Evolutionary conservation across 2,888 invertebrate genomes (phyloP).

Genomic region (Ectemnius lituratus): DNA sequence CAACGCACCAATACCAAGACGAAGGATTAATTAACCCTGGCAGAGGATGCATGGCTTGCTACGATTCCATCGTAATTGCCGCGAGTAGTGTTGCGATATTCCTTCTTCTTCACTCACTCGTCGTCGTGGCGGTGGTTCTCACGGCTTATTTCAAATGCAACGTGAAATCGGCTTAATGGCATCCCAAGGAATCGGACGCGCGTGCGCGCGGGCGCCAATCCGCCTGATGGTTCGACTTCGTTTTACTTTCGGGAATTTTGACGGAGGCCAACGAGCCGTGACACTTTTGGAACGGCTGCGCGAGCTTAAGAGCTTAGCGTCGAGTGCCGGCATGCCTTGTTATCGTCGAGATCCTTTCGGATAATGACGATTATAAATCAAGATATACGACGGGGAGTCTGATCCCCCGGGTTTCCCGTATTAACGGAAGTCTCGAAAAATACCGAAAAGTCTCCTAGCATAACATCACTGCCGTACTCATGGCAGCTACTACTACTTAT

Average conservation of each 20-base stretch:
- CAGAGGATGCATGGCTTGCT: constrained; percentile 24
- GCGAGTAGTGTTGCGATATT: constrained; percentile 43
- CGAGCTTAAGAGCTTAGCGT: constrained; percentile 70
- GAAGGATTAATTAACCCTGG: constrained; percentile 58
- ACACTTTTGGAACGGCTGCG: constrained; percentile 65
- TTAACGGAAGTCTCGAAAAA: not conserved
- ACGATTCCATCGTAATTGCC: constrained; percentile 53
- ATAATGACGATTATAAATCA: constrained; percentile 54
- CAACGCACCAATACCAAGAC: not conserved
- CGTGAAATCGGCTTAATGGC: constrained; percentile 71
- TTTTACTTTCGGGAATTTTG: constrained; percentile 32
- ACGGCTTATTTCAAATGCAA: constrained; percentile 69
- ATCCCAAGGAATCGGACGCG: constrained; percentile 33
- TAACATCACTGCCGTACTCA: not conserved
- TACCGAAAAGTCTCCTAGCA: constrained; percentile 15
- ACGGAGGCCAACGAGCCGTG: constrained; percentile 65
- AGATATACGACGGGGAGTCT: constrained; percentile 32
- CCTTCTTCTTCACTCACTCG: not conserved
- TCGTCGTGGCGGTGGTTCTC: constrained; percentile 51
- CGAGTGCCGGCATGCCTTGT: constrained; percentile 44
- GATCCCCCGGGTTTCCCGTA: not conserved
- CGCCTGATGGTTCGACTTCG: constrained; percentile 3
- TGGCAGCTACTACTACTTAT: not conserved
- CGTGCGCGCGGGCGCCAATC: constrained; percentile 1
- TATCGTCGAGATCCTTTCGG: constrained; percentile 48